Percentiles rank a stretch among this genome's conserved stretches.
phyloP scores from a whole-genome alignment of 2,113 vertebrate genomes.

The Propithecus coquereli region DNA sequence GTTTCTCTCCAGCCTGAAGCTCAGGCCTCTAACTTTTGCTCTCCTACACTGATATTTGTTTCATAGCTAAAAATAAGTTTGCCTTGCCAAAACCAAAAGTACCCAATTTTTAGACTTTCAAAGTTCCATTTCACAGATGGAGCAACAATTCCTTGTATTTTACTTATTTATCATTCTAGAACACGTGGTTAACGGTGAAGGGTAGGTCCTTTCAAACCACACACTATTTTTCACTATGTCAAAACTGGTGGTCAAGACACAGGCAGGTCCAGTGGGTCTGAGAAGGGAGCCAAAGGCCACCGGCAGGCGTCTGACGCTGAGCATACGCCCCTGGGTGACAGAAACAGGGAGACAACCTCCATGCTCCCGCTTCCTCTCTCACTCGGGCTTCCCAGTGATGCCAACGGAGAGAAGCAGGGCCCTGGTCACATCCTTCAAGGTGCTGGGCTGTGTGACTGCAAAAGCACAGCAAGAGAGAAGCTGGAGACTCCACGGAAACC shows the following conservation, averaged over 20 bases:
- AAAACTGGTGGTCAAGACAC: neutral
- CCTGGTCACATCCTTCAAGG: neutral
- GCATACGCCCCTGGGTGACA: neutral
- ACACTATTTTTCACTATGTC: neutral
- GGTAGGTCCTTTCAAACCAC: neutral
- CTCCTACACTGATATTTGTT: rapidly evolving
- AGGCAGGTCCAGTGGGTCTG: neutral
- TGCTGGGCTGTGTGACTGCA: neutral
- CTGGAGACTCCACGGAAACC: neutral
- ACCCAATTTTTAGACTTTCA: neutral
- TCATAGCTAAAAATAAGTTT: neutral
- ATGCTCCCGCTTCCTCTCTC: rapidly evolving
- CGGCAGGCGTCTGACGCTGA: neutral
- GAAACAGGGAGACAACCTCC: neutral
- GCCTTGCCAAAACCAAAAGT: neutral
- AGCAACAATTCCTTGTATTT: neutral
- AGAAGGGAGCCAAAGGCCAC: neutral
- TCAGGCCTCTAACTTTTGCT: no score
- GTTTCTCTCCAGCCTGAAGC: neutral
- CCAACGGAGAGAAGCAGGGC: neutral
- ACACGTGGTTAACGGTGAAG: neutral
- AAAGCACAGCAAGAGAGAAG: neutral
- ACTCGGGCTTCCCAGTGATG: neutral
- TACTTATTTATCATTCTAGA: neutral
- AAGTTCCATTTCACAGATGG: neutral